Conservation (phyloP, 1,140 invertebrate genomes). For the Colletes latitarsis region DNA sequence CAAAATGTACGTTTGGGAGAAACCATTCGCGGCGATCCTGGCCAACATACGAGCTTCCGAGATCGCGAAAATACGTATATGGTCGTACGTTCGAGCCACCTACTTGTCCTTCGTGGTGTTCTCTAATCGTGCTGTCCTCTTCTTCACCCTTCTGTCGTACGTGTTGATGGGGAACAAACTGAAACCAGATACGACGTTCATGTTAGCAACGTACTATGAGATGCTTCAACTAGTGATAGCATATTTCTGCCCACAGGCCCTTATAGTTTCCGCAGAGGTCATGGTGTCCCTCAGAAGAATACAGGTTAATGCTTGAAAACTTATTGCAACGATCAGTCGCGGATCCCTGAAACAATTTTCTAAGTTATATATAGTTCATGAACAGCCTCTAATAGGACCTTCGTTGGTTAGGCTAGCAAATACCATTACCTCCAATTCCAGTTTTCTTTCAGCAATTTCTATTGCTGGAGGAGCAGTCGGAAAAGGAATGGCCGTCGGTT, state of each 20-base stretch:
- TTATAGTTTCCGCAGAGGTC: constrained; percentile 85
- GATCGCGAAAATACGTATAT: constrained; percentile 85
- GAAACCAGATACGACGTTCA: constrained; percentile 84
- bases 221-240: constrained; percentile 84
- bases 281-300: constrained; percentile 85
- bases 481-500: background rate
- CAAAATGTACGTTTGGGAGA: constrained; percentile 92
- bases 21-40: constrained; percentile 84
- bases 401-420: too few relatives aligned
- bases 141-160: constrained; percentile 87
- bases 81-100: constrained; percentile 87
- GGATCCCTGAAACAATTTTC: background rate
- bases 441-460: constrained; percentile 83
- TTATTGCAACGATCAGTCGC: background rate
- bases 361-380: too few relatives aligned
- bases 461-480: constrained; percentile 83
- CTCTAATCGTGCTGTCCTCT: constrained; percentile 87
- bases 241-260: constrained; percentile 87
- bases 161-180: constrained; percentile 85
- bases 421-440: too few relatives aligned
- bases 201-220: constrained; percentile 86
- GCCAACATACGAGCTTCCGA: constrained; percentile 83
- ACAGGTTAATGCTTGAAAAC: constrained; percentile 58
- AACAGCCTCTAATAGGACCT: too few relatives aligned
- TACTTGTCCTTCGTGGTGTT: constrained; percentile 87